Conservation (phyloP, 2,797 vertebrate genomes). For the Coranthus polyacanthus region DNA sequence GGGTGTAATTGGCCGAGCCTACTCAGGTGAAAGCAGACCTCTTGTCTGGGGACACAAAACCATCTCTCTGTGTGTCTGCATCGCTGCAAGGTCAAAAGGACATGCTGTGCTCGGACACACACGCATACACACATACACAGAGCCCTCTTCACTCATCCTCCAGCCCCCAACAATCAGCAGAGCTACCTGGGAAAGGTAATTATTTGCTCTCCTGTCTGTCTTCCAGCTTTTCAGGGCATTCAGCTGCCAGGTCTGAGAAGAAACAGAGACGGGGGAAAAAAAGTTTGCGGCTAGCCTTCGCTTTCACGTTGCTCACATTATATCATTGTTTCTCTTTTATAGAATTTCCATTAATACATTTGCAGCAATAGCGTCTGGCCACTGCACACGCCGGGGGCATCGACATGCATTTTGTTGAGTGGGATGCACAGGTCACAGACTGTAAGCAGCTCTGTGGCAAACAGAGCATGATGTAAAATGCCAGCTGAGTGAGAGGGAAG, state of each 20-base stretch:
- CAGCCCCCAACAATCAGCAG: conserved; percentile 64
- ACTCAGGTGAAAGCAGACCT: conserved; percentile 82
- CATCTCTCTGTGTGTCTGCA: conserved; percentile 77
- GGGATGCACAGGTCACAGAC: conserved; percentile 8
- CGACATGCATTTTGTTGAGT: no score
- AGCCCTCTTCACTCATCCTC: conserved; percentile 75
- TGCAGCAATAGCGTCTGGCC: no score
- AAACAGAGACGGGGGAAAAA: conserved; percentile 42
- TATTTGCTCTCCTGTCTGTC: conserved; percentile 82
- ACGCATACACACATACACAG: conserved; percentile 53
- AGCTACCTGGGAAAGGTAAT: conserved; percentile 84
- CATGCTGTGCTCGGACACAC: conserved; percentile 56
- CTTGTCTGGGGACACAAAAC: conserved; percentile 83
- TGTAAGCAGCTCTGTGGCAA: neutral
- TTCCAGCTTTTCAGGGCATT: conserved; percentile 65
- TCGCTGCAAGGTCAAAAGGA: conserved; percentile 79
- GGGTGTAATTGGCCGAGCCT: conserved; percentile 71
- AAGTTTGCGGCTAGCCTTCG: conserved; percentile 5
- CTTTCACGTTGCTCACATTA: neutral
- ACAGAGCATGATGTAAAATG: conserved; percentile 11
- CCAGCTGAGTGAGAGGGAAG: no score
- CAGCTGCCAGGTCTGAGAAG: conserved; percentile 47
- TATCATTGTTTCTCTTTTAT: neutral
- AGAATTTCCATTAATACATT: no score
- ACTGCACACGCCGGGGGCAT: no score